These are phyloP conservation scores for Typhlomys cinereus DNA, from an alignment of 2,113 vertebrate species.

Conservation along the genomic window DNA sequence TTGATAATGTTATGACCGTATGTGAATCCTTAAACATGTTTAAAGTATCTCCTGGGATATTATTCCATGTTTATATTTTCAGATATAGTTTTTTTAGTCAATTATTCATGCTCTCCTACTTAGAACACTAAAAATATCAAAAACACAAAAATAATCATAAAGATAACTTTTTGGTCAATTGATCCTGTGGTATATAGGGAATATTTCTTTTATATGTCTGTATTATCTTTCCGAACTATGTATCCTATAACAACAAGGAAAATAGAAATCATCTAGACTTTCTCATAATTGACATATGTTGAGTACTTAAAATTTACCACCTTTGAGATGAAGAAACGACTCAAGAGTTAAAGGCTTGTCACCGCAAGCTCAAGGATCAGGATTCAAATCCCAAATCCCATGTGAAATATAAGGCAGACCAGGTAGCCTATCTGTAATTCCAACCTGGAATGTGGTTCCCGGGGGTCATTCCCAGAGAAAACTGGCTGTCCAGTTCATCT, in stretches of 20 bases:
- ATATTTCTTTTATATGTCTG: background rate
- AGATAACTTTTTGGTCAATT: background rate
- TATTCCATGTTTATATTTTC: background rate
- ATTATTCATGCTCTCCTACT: background rate
- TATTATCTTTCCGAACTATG: background rate
- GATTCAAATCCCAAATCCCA: too few species aligned
- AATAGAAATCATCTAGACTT: background rate
- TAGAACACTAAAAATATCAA: background rate
- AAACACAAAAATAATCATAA: background rate
- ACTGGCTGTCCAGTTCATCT: too few species aligned
- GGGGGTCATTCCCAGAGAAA: too few species aligned
- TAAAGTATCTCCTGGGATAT: background rate
- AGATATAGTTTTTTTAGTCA: background rate
- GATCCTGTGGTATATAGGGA: background rate
- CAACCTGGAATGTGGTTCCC: too few species aligned
- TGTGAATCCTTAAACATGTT: background rate
- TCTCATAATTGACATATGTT: background rate
- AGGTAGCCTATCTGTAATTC: too few species aligned
- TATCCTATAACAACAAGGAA: background rate
- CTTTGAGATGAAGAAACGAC: constrained; percentile 29
- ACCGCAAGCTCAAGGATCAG: too few species aligned
- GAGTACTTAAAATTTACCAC: background rate
- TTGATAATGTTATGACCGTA: background rate
- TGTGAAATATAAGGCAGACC: too few species aligned
- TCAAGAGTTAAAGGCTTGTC: too few species aligned